Evolutionary conservation across 2,888 invertebrate genomes (phyloP), one percentile per base, ranked within the genome.

Genomic region (Gryllus longicercus): DNA sequence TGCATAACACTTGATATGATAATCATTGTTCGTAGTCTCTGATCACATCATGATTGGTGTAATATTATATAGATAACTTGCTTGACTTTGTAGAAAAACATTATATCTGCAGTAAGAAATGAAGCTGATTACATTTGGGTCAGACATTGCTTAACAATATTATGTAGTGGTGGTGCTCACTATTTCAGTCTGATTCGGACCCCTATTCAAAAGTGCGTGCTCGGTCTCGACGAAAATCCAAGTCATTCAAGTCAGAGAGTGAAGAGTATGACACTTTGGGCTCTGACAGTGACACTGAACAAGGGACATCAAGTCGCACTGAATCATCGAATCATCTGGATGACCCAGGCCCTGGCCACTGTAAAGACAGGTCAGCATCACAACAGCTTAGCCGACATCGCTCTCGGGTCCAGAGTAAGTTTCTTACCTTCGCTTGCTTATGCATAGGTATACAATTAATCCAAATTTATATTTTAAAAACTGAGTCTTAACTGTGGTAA

Each of bases 281-380:
- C 81, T 89, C 90, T 77, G 90, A 90, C 84, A 89, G 89, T 83
- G 90, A 90, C 83, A 87, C 89, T 86, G 91, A 91, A 84, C 91
- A 92, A 86, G 93, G 93, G 12, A 89, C 88, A 79, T 89, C 88
- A 82, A 88, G 87, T 84, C 88, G 88, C 75, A 87, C 87, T 23
- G 89, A 89, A 83, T 88, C 88, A 21, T 88, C 88, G 79, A 88
- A 87, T 83, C 89, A 88, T 82, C 84, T 89, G 82, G 89, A 89
- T 82, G 89, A 89, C 81, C 86, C 87, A 79, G 87, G 86, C 75
- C 77, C 80, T 75, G 79, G 77, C 25, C 63, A 63, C 63, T 63
- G 63, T 63, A 63, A 63, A 63, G 63, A 63, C 63, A 63, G 63
- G 63, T 63, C 63, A 63, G 63, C 63, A 14, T 63, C 63, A 63